These are phyloP conservation scores for Pseudococcus viburni DNA, from an alignment of 2,888 invertebrate species.

Conservation along the genomic window DNA sequence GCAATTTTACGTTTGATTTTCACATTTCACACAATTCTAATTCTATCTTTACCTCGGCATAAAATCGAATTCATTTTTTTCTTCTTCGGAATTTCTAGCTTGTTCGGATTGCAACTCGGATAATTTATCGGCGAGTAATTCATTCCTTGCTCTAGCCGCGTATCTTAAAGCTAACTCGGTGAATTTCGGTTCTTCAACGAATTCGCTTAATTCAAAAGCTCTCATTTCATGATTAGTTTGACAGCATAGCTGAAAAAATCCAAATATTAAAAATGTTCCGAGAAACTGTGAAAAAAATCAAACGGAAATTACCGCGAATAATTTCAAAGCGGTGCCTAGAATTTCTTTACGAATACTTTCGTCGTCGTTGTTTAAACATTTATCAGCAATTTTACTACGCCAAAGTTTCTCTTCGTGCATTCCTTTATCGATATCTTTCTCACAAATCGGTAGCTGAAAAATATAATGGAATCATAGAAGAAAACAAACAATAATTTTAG, in stretches of 20 bases:
- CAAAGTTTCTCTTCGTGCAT: slow-evolving; percentile 79
- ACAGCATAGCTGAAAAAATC: slow-evolving; percentile 80
- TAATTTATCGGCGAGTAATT: slow-evolving; percentile 84
- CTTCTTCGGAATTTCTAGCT: slow-evolving; percentile 36
- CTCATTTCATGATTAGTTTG: slow-evolving; percentile 87
- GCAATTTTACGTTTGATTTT: background rate
- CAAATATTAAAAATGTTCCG: background rate
- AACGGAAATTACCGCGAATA: slow-evolving; percentile 84
- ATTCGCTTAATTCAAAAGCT: slow-evolving; percentile 87
- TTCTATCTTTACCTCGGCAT: background rate
- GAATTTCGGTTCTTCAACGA: slow-evolving; percentile 83
- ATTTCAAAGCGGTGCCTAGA: slow-evolving; percentile 86
- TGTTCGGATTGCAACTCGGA: slow-evolving; percentile 70
- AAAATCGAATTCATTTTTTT: slow-evolving; percentile 10
- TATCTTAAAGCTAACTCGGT: slow-evolving; percentile 91
- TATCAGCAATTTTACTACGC: slow-evolving; percentile 62
- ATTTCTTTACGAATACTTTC: slow-evolving; percentile 77
- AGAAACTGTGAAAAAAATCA: background rate
- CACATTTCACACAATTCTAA: background rate
- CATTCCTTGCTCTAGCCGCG: slow-evolving; percentile 83
- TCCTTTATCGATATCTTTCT: slow-evolving; percentile 84
- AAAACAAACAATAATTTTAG: slow-evolving; percentile 39
- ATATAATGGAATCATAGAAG: slow-evolving; percentile 4
- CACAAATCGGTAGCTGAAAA: slow-evolving; percentile 81
- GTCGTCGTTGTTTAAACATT: slow-evolving; percentile 68